These are phyloP conservation scores for Stegastes partitus DNA, from an alignment of 2,113 vertebrate genomes.

Conservation along the genomic window DNA sequence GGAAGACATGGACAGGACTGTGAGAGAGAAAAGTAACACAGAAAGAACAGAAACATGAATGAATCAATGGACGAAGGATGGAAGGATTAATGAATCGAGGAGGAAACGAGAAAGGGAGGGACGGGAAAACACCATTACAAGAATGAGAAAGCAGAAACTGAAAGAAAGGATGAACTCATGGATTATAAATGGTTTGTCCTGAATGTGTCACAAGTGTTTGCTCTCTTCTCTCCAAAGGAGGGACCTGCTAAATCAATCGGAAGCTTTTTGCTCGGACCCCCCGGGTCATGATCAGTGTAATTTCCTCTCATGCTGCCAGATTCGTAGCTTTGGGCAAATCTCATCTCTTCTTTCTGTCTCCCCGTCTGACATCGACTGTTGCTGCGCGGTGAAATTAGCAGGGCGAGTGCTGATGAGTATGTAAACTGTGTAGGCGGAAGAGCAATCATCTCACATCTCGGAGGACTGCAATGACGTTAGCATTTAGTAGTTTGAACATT, in stretches of 20 bases:
- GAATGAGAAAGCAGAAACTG: constrained; percentile 20
- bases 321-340: constrained; percentile 71
- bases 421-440: constrained; percentile 20
- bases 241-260: constrained; percentile 73
- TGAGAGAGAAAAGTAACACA: not conserved
- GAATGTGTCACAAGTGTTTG: constrained; percentile 74
- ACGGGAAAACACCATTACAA: constrained; percentile 6
- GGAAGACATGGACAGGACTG: not conserved
- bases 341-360: constrained; percentile 31
- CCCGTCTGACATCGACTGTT: constrained; percentile 17
- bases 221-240: constrained; percentile 53
- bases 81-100: not conserved
- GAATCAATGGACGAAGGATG: not conserved
- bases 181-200: constrained; percentile 73
- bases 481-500: not conserved
- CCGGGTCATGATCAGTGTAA: constrained; percentile 73
- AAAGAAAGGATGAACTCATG: constrained; percentile 41
- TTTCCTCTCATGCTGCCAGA: constrained; percentile 77
- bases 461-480: not conserved
- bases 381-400: constrained; percentile 60
- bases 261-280: constrained; percentile 70
- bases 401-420: constrained; percentile 52
- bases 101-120: not conserved
- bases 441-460: not conserved
- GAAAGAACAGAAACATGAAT: not conserved